Base-by-base conservation (phyloP, 2,113 vertebrate genomes). In the Cheilinus undulatus region DNA sequence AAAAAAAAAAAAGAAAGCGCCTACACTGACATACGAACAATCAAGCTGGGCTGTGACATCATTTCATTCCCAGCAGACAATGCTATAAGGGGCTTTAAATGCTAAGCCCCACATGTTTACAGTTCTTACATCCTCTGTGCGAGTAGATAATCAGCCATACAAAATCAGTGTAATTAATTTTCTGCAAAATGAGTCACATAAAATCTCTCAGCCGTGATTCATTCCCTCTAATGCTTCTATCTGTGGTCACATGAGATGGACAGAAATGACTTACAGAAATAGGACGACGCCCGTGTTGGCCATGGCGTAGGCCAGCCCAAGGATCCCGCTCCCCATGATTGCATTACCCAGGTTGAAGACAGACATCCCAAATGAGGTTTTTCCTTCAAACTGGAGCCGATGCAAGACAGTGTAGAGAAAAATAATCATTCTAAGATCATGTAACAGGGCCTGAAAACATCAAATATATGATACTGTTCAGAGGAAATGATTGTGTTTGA, bases 341-440 rank as follows among this genome's bases (percentile, higher is more conserved):
- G 98, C 98, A 0, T 99, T 99, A 81, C 97, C 97, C 86, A 99
- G 92, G 90, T 99, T 99, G 92, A 99, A 99, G 76, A 99, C 95
- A 0, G 98, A 99, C 97, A 99, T 98, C 69, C 97, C 97, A 0
- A 99, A 98, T 0, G 97, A 99, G 0, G 98, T 98, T 90, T 98
- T 99, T 79, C 98, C 98, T 88, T 98, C 97, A 14, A 98, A 98
- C 98, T 99, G 84, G 6, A 4, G 52, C 43, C 9, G 69, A 64
- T 61, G 11, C 5, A 52, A 0, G 0, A 62, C 19, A 54, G 77
- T 51, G n/a, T 32, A 67, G 19, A 69, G 17, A 26, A 40, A 32
- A 27, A 51, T 5, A 45, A 53, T 30, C 4, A 46, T 9, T 23
- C 66, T 34, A 10, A 10, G 40, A 24, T 42, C 0, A 22, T 34